A percentile compares a stretch with the other conserved stretches of the same genome.
Conservation (phyloP, 2,113 vertebrate genomes). For the Rynchops niger region DNA sequence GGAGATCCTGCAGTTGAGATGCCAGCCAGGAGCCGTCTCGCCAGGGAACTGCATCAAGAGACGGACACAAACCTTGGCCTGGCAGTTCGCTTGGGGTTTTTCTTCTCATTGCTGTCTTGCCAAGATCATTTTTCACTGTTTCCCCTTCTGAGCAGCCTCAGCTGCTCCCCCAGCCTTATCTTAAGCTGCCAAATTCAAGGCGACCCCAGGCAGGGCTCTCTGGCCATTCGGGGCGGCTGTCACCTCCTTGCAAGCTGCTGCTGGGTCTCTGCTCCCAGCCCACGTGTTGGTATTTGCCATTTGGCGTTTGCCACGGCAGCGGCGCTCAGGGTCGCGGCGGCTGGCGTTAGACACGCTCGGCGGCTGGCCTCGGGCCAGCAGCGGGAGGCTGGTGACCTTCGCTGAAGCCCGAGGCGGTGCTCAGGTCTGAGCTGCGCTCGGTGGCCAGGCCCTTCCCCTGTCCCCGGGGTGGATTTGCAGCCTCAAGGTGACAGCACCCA, state of each 20-base stretch:
- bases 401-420: not conserved
- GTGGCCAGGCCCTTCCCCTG: not conserved
- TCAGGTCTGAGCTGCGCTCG: not conserved
- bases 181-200: not conserved
- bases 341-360: fast-evolving
- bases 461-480: not conserved
- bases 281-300: fast-evolving
- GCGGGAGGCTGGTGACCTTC: not conserved
- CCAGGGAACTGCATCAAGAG: not conserved
- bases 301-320: not conserved
- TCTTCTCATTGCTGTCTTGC: not conserved
- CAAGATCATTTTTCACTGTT: not conserved
- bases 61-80: not conserved
- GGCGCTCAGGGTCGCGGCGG: fast-evolving
- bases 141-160: not conserved
- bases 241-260: not conserved
- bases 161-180: not conserved
- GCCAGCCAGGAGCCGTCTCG: not conserved
- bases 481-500: not conserved
- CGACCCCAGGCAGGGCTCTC: not conserved
- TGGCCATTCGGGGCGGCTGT: not conserved
- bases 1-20: not conserved
- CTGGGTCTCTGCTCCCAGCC: not conserved
- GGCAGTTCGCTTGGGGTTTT: not conserved
- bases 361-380: not conserved